Evolutionary conservation across 2,888 invertebrate species (phyloP).

Genomic region (Chloromyia formosa): DNA sequence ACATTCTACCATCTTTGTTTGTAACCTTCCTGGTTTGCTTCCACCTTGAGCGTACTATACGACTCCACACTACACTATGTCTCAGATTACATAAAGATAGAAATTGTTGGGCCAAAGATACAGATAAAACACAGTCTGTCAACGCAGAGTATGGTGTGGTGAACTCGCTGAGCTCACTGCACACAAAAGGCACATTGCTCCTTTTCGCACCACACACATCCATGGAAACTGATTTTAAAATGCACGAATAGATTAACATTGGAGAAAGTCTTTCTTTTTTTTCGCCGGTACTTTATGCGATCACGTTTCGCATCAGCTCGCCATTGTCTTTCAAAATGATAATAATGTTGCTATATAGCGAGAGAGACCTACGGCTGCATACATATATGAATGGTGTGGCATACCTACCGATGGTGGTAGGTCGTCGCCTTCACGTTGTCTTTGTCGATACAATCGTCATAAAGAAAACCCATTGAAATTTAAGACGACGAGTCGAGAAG

Average conservation of each 20-base stretch:
- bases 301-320: slow-evolving; percentile 7
- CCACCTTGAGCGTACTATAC: neutral
- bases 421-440: neutral
- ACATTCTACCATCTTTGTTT: neutral
- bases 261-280: slow-evolving; percentile 3
- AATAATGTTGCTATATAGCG: neutral
- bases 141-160: neutral
- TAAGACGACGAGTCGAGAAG: neutral
- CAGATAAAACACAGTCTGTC: neutral
- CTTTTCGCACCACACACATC: neutral
- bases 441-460: neutral
- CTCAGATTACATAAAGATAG: slow-evolving; percentile 27
- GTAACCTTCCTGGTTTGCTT: neutral
- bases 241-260: slow-evolving; percentile 13
- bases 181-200: no score
- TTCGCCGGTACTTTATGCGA: slow-evolving; percentile 6
- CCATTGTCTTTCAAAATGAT: neutral
- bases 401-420: neutral
- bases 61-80: neutral
- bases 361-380: no score
- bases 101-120: slow-evolving; percentile 1
- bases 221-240: neutral
- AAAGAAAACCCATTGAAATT: neutral
- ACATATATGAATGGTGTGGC: no score
- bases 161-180: no score